These are phyloP conservation scores for Zaprionus lineosus DNA, from an alignment of 2,888 invertebrate species.

Conservation along the genomic window DNA sequence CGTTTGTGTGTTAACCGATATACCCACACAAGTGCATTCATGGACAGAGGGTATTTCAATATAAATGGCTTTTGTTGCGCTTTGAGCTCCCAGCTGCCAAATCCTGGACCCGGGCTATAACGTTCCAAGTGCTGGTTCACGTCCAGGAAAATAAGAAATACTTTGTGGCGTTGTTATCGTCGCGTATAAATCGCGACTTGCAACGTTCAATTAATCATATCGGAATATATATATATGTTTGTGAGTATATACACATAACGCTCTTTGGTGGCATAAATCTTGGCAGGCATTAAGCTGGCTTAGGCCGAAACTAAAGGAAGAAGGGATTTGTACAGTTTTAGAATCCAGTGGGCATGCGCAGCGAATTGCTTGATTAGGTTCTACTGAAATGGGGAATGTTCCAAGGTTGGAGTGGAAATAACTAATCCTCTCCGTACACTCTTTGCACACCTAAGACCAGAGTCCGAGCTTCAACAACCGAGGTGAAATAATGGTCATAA, in stretches of 20 bases:
- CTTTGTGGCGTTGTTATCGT: conserved; percentile 52
- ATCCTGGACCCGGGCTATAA: conserved; percentile 3
- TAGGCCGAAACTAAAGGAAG: conserved; percentile 17
- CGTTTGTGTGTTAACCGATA: no score
- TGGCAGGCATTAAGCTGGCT: conserved; percentile 47
- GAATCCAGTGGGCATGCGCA: conserved; percentile 77
- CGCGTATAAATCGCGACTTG: conserved; percentile 44
- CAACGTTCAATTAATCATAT: conserved; percentile 71
- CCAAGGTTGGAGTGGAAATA: no score
- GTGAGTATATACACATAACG: no score
- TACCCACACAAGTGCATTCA: no score
- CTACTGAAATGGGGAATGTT: conserved; percentile 25
- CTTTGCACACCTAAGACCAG: no score
- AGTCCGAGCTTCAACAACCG: no score
- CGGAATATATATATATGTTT: conserved; percentile 34
- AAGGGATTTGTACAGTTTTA: conserved; percentile 16
- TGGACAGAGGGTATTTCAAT: no score
- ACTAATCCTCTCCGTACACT: no score
- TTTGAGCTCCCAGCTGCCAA: background rate
- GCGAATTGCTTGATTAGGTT: conserved; percentile 80
- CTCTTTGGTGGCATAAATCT: conserved; percentile 65
- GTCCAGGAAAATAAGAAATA: conserved; percentile 36
- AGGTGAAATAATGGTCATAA: no score
- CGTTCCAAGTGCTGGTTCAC: conserved; percentile 1
- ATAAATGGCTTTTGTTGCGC: conserved; percentile 56